Base-by-base conservation (phyloP, 2,113 vertebrate species). In the Rynchops niger region DNA sequence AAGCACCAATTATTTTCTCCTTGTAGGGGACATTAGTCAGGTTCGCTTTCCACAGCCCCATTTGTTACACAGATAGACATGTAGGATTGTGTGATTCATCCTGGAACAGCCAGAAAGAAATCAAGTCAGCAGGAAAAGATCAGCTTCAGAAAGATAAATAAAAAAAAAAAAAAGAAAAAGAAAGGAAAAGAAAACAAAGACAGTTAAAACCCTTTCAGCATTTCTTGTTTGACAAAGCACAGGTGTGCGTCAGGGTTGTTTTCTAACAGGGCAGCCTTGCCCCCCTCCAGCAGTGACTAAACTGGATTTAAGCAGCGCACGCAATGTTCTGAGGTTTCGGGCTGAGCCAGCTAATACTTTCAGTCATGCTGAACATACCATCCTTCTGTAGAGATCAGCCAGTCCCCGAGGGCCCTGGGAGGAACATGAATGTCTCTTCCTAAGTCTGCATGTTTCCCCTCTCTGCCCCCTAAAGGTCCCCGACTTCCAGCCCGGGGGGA, bases 281-380 rank as follows among this genome's bases (percentile, higher is more conserved):
- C 87, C 91, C 84, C 91, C 82, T 80, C 84, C 85, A 95, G 96
- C 87, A 47, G n/a, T 29, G 74, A 81, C 94, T 95, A 78, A 82
- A 89, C 66, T 70, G 91, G 87, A 88, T 91, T 94, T 83, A 71
- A 21, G 42, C 82, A 86, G 82, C 1, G 34, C 55, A 96, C 94
- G 88, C 74, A 59, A 40, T 77, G 91, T 97, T 94, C 94, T 77
- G 93, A 80, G 86, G 82, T 91, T 90, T 53, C 70, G 87, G 94
- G 71, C 86, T 90, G 71, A 95, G 94, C 62, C 87, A 95, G 89
- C 81, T 90, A 66, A 94, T 93, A 55, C 86, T 80, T 85, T 47
- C 91, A 77, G 84, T 81, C 91, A 85, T 93, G 89, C 95, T 93
- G 96, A 96, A 96, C 93, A 95, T 96, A 63, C 94, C 89, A 81